Evolutionary conservation across 2,113 vertebrate genomes (phyloP).

Genomic region (Clupea harengus): DNA sequence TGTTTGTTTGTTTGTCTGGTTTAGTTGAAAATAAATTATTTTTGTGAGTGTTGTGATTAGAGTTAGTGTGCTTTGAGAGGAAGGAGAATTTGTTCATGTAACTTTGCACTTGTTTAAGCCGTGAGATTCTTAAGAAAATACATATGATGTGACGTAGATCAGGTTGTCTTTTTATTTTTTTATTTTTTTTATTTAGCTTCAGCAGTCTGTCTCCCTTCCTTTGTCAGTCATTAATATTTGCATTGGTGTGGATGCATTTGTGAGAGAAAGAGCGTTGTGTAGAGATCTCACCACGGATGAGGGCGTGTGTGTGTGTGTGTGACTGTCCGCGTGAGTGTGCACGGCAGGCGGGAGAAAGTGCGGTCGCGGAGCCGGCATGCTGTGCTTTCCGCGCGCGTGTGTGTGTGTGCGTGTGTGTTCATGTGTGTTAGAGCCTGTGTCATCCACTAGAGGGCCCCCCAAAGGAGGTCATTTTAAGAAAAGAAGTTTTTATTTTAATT

Average conservation of each 20-base stretch:
- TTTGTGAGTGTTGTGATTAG: background rate
- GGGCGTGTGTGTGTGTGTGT: conserved; percentile 33
- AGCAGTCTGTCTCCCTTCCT: conserved; percentile 41
- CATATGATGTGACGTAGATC: background rate
- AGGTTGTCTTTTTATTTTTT: conserved; percentile 23
- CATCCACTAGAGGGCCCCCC: conserved; percentile 98
- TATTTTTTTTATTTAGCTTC: background rate
- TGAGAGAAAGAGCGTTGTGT: background rate
- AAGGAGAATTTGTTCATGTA: background rate
- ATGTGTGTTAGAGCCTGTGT: conserved; percentile 55
- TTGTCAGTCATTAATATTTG: conserved; percentile 37
- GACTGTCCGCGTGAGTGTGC: background rate
- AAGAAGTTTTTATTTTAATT: background rate
- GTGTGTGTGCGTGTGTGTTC: background rate
- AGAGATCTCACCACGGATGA: conserved; percentile 30
- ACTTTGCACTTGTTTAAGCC: background rate
- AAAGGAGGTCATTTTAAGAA: conserved; percentile 69
- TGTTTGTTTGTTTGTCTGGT: conserved; percentile 21
- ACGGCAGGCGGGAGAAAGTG: conserved; percentile 11
- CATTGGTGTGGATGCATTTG: no score
- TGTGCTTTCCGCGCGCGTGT: background rate
- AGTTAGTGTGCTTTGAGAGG: background rate
- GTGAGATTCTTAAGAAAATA: background rate
- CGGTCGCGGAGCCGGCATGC: background rate
- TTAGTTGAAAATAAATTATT: background rate